phyloP scores from a whole-genome alignment of 2,888 invertebrate species.

The Tenthredo mesomela region DNA sequence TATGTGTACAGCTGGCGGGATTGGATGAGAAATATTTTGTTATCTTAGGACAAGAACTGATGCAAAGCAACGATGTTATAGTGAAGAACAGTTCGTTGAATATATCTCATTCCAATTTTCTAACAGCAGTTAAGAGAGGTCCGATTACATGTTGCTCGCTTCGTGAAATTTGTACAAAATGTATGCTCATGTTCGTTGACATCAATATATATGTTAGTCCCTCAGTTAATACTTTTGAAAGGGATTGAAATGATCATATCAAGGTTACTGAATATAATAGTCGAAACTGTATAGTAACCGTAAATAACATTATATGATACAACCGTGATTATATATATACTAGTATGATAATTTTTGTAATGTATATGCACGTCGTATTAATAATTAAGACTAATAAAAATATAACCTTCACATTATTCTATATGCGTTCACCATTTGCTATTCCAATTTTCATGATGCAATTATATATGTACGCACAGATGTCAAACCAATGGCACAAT shows the following conservation, averaged over 20 bases:
- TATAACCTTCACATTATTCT: no score
- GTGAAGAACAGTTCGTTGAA: not conserved
- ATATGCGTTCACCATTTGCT: no score
- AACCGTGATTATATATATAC: no score
- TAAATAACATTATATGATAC: no score
- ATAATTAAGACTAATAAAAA: no score
- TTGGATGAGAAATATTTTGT: conserved; percentile 8
- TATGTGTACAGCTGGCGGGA: conserved; percentile 7
- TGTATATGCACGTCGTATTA: no score
- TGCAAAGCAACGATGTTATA: conserved; percentile 1
- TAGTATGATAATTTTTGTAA: no score
- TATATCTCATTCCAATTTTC: not conserved
- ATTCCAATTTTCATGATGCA: no score
- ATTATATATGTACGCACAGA: no score
- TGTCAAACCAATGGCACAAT: no score
- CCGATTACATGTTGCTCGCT: not conserved
- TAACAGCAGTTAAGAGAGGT: not conserved
- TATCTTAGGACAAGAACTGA: not conserved
- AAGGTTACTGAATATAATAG: no score
- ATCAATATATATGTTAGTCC: not conserved
- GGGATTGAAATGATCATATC: not conserved
- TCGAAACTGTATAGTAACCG: no score
- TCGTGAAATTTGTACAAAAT: not conserved
- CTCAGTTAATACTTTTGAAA: conserved; percentile 11
- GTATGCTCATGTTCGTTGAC: conserved; percentile 4